Evolutionary conservation across 2,888 invertebrate species (phyloP), one percentile per base, ranked within the genome.

Genomic region (Mythimna lalbum): DNA sequence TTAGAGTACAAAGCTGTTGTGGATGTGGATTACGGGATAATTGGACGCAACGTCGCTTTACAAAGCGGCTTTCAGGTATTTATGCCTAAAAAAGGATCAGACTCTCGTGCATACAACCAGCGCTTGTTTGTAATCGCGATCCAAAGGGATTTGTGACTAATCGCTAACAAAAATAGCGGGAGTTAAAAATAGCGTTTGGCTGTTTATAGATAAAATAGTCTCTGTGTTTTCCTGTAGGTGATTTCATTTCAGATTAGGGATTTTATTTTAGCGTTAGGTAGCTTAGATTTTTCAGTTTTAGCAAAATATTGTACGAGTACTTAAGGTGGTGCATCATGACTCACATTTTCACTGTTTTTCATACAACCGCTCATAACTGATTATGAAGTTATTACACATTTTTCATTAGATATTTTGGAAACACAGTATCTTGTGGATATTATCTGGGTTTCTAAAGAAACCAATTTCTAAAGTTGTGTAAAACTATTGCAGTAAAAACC

Each of bases 21-120:
- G 88, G 88, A 90, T 87, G 88, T 86, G 88, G 90, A 91, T 90
- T 90, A 89, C 83, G 56, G 87, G 84, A 87, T 90, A 90, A 90
- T 89, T 91, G 90, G 87, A 85, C 86, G 79, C 80, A 78, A 71
- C 78, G 76, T 79, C 82, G 81, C 74, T 80, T 81, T 79, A 87
- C 89, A 87, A 88, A 87, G 86, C 86, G 86, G 84, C 85, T 80
- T 87, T 84, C 82, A 83, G 86, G 85, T 89, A 83, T 85, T 86
- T 84, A 84, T 82, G 53, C 63, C 72, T 78, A 81, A 85, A 87
- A 86, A 85, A 83, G 73, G 69, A 72, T 71, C 64, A 74, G 76
- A 76, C 78, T 83, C 82, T 76, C 74, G 79, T 75, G 67, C 76
- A 77, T 61, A 78, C 63, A 78, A 70, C 73, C 78, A 68, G 62